Percentiles rank a stretch among this genome's conserved stretches.
Conservation (phyloP, 2,888 invertebrate genomes). For the Volucella bombylans region DNA sequence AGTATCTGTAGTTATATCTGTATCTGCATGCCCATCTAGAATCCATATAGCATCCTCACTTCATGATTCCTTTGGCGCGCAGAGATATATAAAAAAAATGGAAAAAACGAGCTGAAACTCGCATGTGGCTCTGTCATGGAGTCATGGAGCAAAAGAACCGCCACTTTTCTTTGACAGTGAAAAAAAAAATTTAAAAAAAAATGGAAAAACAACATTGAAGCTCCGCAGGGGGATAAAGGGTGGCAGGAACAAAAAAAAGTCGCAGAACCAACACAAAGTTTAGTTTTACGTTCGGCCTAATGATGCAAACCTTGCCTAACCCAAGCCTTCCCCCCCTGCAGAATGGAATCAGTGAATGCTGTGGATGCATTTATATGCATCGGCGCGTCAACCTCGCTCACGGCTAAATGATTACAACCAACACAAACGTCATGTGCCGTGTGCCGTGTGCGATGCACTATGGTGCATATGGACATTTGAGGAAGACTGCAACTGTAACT, state of each 20-base stretch:
- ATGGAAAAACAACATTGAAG: neutral
- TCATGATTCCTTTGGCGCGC: neutral
- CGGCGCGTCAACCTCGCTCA: conserved; percentile 46
- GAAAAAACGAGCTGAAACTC: conserved; percentile 16
- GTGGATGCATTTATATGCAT: neutral
- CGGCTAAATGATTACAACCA: conserved; percentile 53
- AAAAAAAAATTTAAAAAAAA: conserved; percentile 8
- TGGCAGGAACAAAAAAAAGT: conserved; percentile 21
- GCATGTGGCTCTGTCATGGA: conserved; percentile 34
- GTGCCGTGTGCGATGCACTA: conserved; percentile 6
- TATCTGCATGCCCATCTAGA: conserved; percentile 60
- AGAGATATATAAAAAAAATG: neutral
- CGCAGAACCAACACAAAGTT: conserved; percentile 55
- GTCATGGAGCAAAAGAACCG: conserved; percentile 23
- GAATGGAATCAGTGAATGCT: neutral
- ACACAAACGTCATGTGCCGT: conserved; percentile 61
- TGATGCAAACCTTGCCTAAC: conserved; percentile 61
- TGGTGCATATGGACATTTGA: conserved; percentile 5
- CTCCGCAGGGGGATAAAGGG: conserved; percentile 33
- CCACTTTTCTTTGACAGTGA: conserved; percentile 56
- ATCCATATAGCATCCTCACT: conserved; percentile 62
- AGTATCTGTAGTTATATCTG: neutral
- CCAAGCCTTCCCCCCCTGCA: conserved; percentile 32
- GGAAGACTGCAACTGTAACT: too few species aligned
- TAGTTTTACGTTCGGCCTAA: conserved; percentile 60